Conservation (phyloP, 2,888 invertebrate genomes). For the Priocnemis perturbator region DNA sequence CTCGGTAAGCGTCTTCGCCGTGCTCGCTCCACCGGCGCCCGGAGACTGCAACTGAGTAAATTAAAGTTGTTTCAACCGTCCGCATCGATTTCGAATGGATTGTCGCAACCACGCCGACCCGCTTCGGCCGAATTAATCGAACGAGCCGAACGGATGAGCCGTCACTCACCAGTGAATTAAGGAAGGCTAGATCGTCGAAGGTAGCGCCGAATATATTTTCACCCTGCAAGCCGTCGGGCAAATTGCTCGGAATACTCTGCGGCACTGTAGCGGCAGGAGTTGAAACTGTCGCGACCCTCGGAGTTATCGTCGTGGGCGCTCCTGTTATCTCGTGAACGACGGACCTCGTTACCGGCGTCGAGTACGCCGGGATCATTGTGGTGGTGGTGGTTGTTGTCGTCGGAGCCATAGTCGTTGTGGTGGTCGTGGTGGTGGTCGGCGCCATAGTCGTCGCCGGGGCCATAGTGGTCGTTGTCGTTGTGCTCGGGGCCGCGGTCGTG, state of each 20-base stretch:
- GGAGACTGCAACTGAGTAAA: constrained; percentile 62
- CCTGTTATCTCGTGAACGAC: constrained; percentile 41
- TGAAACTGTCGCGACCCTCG: constrained; percentile 26
- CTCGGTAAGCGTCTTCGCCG: constrained; percentile 68
- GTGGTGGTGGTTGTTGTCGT: constrained; percentile 29
- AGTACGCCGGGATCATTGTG: constrained; percentile 36
- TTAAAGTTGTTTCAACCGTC: background rate
- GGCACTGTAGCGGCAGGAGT: constrained; percentile 23
- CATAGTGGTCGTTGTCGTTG: constrained; percentile 34
- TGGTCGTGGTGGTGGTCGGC: constrained; percentile 40
- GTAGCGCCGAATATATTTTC: constrained; percentile 69
- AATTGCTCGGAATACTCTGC: constrained; percentile 13
- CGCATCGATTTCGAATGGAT: too few relatives aligned
- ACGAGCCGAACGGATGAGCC: too few relatives aligned
- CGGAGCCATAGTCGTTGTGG: constrained; percentile 45
- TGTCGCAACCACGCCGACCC: too few relatives aligned
- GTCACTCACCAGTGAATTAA: constrained; percentile 79
- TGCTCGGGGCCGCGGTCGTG: constrained; percentile 35
- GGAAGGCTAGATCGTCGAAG: constrained; percentile 78
- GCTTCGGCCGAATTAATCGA: too few relatives aligned
- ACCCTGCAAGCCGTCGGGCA: constrained; percentile 47
- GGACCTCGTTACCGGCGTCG: constrained; percentile 28
- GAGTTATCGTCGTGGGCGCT: constrained; percentile 34
- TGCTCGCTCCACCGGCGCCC: constrained; percentile 44
- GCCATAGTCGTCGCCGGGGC: constrained; percentile 42